A percentile compares a stretch with the other conserved stretches of the same genome.
Evolutionary conservation across 2,797 vertebrate genomes (phyloP).

Genomic region (Sebastes glaucus): DNA sequence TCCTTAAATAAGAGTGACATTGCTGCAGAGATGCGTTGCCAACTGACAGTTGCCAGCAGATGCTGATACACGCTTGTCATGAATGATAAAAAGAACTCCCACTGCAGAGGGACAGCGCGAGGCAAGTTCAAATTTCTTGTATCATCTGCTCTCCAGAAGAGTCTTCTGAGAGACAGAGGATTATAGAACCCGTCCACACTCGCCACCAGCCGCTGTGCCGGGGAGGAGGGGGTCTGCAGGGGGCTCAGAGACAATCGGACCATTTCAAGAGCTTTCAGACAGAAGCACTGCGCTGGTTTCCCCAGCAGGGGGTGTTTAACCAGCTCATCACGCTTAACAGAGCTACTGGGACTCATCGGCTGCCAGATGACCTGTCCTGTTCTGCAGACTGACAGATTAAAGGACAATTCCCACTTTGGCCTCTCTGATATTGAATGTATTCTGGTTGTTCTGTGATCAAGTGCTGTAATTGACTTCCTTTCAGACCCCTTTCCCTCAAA

Average conservation of each 20-base stretch:
- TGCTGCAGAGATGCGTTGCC: conserved; percentile 8
- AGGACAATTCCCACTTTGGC: neutral
- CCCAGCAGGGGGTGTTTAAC: conserved; percentile 63
- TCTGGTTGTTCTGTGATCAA: neutral
- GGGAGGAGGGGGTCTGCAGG: neutral
- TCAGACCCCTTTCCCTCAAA: neutral
- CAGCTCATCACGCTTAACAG: conserved; percentile 24
- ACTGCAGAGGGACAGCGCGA: conserved; percentile 10
- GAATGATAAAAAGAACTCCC: conserved; percentile 37
- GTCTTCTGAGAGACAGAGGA: conserved; percentile 39
- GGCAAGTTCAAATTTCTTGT: conserved; percentile 24
- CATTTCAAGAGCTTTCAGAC: conserved; percentile 18
- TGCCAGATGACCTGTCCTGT: conserved; percentile 34
- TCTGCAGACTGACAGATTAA: conserved; percentile 9
- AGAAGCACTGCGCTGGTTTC: conserved; percentile 17
- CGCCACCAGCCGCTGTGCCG: neutral
- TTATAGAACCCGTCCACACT: conserved; percentile 42
- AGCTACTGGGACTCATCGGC: conserved; percentile 24
- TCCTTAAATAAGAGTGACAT: conserved; percentile 13
- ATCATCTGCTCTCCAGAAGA: conserved; percentile 45
- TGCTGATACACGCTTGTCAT: conserved; percentile 13
- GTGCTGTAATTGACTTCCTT: neutral
- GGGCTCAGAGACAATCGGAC: neutral
- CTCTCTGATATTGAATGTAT: neutral
- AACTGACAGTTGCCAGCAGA: conserved; percentile 11